Conservation (phyloP, 2,113 vertebrate species). For the Entomyzon cyanotis region DNA sequence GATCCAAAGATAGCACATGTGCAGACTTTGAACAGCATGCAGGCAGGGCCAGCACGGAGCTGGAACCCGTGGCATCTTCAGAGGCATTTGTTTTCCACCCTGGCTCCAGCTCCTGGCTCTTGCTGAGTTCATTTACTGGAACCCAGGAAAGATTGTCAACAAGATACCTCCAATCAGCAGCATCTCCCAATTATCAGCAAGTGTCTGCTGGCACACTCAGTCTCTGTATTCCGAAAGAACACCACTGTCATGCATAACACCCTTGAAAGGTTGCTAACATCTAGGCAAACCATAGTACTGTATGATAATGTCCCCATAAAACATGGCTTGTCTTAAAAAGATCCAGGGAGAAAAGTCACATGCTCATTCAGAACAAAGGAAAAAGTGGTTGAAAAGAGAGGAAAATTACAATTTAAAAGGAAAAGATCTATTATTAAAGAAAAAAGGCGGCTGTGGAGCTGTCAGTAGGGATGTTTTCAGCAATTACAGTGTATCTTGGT, state of each 20-base stretch:
- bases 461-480: neutral
- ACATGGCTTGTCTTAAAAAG: neutral
- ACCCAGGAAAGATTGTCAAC: neutral
- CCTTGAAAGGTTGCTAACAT: neutral
- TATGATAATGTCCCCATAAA: neutral
- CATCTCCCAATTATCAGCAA: neutral
- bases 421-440: neutral
- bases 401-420: neutral
- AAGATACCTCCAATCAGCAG: neutral
- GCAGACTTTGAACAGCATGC: neutral
- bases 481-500: neutral
- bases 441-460: neutral
- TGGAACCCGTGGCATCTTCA: neutral
- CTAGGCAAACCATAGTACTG: neutral
- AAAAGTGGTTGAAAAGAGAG: neutral
- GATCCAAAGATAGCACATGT: slow-evolving; percentile 42
- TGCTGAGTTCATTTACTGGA: neutral
- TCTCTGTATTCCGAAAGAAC: neutral
- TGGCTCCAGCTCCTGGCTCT: neutral
- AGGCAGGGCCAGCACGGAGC: neutral
- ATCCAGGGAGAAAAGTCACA: neutral
- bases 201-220: neutral
- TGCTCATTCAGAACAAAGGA: neutral
- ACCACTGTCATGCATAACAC: rapidly evolving
- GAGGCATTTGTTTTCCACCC: neutral